These are phyloP conservation scores for Notolabrus celidotus DNA, from an alignment of 2,797 vertebrate species.

Conservation along the genomic window DNA sequence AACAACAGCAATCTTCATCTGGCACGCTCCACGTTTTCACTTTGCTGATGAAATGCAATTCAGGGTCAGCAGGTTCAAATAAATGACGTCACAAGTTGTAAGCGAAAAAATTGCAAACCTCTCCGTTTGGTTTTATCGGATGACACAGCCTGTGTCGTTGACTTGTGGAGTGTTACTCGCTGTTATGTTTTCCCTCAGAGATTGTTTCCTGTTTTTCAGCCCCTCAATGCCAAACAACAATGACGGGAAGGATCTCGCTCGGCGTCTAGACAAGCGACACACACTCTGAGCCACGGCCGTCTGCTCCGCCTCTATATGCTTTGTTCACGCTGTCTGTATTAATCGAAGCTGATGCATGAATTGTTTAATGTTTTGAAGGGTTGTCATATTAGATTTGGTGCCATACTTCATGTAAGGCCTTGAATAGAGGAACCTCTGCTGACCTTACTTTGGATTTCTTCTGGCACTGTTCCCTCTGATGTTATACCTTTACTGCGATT, in stretches of 20 bases:
- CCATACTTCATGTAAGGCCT: slow-evolving; percentile 1
- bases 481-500: background rate
- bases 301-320: slow-evolving; percentile 47
- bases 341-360: slow-evolving; percentile 24
- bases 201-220: slow-evolving; percentile 81
- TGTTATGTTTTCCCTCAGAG: slow-evolving; percentile 56
- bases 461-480: background rate
- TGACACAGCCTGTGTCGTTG: background rate
- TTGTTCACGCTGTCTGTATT: slow-evolving; percentile 47
- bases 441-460: background rate
- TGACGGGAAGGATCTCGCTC: slow-evolving; percentile 79
- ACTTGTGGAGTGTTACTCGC: slow-evolving; percentile 45
- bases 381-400: background rate
- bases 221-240: slow-evolving; percentile 77
- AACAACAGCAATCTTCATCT: too few relatives aligned
- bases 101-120: background rate
- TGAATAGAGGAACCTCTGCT: background rate
- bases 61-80: too few relatives aligned
- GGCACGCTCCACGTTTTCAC: too few relatives aligned
- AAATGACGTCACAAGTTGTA: background rate
- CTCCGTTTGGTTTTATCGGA: too few relatives aligned
- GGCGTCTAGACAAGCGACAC: slow-evolving; percentile 76
- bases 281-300: slow-evolving; percentile 50
- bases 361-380: slow-evolving; percentile 22
- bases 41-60: too few relatives aligned